A percentile compares a stretch with the other conserved stretches of the same genome.
Evolutionary conservation across 2,888 invertebrate species (phyloP).

Genomic region (Galerucella nymphaeae): DNA sequence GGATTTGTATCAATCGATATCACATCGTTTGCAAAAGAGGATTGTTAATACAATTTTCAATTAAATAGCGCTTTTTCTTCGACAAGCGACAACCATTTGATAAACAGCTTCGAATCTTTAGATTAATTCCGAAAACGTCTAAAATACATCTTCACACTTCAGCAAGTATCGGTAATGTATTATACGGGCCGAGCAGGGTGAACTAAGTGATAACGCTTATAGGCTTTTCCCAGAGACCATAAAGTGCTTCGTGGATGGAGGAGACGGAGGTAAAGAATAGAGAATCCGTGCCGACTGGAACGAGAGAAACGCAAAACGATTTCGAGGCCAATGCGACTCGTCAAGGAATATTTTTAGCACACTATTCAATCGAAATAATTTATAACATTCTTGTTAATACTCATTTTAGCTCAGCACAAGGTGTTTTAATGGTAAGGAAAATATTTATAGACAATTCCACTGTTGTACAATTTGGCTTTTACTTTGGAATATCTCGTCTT

Average conservation of each 20-base stretch:
- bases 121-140: conserved; percentile 58
- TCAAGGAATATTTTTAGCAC: not conserved
- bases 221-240: conserved; percentile 58
- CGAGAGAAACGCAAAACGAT: conserved; percentile 47
- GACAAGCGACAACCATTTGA: conserved; percentile 44
- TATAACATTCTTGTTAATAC: no score
- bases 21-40: conserved; percentile 20
- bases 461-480: no score
- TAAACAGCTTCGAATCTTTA: conserved; percentile 50
- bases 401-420: no score
- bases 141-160: conserved; percentile 64
- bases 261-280: conserved; percentile 5
- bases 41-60: conserved; percentile 40
- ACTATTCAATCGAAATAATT: not conserved
- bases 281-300: conserved; percentile 58
- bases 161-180: conserved; percentile 63
- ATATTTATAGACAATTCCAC: no score
- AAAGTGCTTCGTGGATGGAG: conserved; percentile 51
- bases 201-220: conserved; percentile 60
- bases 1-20: not conserved
- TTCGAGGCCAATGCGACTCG: conserved; percentile 20
- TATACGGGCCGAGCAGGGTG: conserved; percentile 51
- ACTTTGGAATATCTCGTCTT: no score
- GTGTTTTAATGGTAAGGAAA: no score
- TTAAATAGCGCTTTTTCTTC: conserved; percentile 35